Evolutionary conservation across 2,797 vertebrate species (phyloP).

Genomic region (Gymnothorax reevesii): DNA sequence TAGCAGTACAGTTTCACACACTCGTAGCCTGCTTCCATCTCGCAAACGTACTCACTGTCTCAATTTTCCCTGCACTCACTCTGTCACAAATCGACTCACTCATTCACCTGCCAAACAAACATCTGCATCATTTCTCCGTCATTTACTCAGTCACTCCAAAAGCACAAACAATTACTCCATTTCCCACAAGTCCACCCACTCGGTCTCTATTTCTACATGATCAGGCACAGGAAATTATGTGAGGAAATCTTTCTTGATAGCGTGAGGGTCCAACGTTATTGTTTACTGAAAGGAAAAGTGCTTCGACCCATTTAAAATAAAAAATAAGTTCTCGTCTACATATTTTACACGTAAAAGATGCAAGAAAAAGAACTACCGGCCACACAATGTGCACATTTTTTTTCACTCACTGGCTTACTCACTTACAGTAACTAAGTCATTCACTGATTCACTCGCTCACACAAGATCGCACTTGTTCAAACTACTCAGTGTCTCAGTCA

Average conservation of each 20-base stretch:
- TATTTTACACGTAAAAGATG: neutral
- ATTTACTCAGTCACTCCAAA: neutral
- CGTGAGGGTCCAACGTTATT: neutral
- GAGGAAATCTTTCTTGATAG: neutral
- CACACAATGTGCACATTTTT: neutral
- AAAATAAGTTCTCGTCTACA: neutral
- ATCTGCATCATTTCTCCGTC: neutral
- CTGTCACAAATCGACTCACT: neutral
- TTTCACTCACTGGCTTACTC: neutral
- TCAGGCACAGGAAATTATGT: neutral
- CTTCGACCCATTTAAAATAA: neutral
- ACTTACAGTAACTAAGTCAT: neutral
- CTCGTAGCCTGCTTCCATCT: slow-evolving; percentile 14
- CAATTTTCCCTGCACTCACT: neutral
- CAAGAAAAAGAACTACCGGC: neutral
- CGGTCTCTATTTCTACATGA: neutral
- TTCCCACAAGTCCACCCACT: neutral
- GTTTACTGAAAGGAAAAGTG: neutral
- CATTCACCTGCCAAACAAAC: neutral
- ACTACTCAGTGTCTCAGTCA: neutral
- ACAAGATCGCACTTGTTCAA: neutral
- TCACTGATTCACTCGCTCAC: neutral
- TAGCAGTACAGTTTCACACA: neutral
- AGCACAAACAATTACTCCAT: neutral
- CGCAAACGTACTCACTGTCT: slow-evolving; percentile 31